Conservation (phyloP, 2,888 invertebrate species). For the Coremacera marginata region DNA sequence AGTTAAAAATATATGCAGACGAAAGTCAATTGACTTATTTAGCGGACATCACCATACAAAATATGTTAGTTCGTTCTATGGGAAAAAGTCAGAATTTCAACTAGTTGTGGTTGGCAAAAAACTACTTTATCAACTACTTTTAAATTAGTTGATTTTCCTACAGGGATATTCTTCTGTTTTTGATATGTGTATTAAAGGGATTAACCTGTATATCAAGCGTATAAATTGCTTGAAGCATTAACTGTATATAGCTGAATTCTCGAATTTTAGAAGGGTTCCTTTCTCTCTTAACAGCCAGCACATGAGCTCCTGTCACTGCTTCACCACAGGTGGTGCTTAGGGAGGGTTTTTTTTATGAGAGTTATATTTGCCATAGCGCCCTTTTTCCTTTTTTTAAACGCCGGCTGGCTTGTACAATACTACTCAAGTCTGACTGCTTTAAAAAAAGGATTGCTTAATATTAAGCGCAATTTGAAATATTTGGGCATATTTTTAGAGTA, state of each 20-base stretch:
- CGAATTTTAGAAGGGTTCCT: conserved; percentile 4
- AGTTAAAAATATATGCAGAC: too few relatives aligned
- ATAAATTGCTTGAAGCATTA: conserved; percentile 22
- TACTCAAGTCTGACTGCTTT: background rate
- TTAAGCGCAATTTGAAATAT: too few relatives aligned
- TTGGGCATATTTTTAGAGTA: too few relatives aligned
- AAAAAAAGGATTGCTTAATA: background rate
- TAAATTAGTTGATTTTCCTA: too few relatives aligned
- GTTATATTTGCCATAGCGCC: background rate
- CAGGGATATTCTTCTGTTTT: conserved; percentile 18
- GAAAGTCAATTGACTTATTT: too few relatives aligned
- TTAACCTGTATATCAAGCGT: conserved; percentile 37
- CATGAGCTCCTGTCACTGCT: background rate
- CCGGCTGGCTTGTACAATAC: background rate
- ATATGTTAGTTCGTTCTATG: too few relatives aligned
- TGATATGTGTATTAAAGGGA: conserved; percentile 31
- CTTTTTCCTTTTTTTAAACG: background rate
- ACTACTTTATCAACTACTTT: too few relatives aligned
- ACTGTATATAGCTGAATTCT: background rate
- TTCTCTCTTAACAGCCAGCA: background rate
- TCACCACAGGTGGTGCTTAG: conserved; percentile 24
- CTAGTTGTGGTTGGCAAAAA: too few relatives aligned
- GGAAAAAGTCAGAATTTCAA: too few relatives aligned
- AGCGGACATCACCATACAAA: too few relatives aligned
- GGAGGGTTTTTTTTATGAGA: background rate